phyloP scores from a whole-genome alignment of 92 coral and sea anemone genomes.

The Epizoanthus stellaris region DNA sequence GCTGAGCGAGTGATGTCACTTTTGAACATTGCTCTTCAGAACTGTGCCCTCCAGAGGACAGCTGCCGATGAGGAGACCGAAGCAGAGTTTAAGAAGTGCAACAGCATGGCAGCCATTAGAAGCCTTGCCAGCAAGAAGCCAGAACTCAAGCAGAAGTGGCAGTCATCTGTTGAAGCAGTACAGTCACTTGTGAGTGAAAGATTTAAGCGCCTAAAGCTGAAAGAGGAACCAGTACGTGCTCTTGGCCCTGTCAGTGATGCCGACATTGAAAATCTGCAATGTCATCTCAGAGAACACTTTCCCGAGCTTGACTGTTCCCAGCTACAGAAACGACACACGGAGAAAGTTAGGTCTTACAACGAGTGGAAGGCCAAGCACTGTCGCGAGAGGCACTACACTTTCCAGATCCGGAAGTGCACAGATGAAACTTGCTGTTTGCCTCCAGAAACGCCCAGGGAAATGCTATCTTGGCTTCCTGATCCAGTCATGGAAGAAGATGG shows the following conservation, averaged over 20 bases:
- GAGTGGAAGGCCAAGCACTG: conserved; percentile 42
- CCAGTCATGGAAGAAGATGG: conserved; percentile 45
- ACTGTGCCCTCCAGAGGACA: conserved; percentile 31
- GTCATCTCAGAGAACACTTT: conserved; percentile 21
- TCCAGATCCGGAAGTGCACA: conserved; percentile 49
- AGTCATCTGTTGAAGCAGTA: conserved; percentile 34
- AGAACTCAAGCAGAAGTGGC: conserved; percentile 21
- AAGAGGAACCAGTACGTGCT: conserved; percentile 33
- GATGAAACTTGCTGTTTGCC: conserved; percentile 40
- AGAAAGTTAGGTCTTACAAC: conserved; percentile 26
- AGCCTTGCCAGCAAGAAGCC: conserved; percentile 22
- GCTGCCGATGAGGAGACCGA: conserved; percentile 30
- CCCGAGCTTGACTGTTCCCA: conserved; percentile 36
- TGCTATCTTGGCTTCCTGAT: conserved; percentile 59
- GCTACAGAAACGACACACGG: conserved; percentile 47
- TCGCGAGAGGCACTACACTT: conserved; percentile 46
- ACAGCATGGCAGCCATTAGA: conserved; percentile 35
- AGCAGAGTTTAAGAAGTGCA: conserved; percentile 33
- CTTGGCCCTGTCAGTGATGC: conserved; percentile 39
- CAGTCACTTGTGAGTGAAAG: conserved; percentile 41
- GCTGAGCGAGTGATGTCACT: conserved; percentile 65
- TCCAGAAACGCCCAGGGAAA: conserved; percentile 36
- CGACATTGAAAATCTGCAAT: conserved; percentile 2
- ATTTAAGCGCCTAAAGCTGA: conserved; percentile 41
- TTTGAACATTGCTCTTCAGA: conserved; percentile 58